Conservation (phyloP, 2,888 invertebrate genomes). For the Cordilura impudica region DNA sequence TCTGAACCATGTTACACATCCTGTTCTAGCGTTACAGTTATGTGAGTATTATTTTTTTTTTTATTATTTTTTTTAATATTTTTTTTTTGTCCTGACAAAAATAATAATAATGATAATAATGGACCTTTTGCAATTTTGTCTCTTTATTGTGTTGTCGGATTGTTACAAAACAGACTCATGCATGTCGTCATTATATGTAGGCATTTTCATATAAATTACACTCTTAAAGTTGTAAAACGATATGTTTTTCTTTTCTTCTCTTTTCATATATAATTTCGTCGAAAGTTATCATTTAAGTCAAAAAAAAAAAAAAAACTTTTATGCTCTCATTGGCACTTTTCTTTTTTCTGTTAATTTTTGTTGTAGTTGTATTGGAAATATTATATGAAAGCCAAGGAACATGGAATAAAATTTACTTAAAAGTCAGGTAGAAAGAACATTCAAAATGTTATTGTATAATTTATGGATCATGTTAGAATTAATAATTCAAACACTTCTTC, state of each 20-base stretch:
- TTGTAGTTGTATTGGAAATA: neutral
- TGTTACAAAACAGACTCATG: neutral
- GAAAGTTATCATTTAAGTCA: neutral
- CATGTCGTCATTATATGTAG: neutral
- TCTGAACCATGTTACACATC: constrained; percentile 36
- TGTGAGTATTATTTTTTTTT: constrained; percentile 6
- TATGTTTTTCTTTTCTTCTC: neutral
- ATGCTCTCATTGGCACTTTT: neutral
- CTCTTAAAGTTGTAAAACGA: neutral
- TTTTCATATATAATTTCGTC: neutral
- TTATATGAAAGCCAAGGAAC: too few relatives aligned
- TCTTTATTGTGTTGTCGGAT: neutral
- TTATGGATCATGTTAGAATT: too few relatives aligned
- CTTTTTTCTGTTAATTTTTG: neutral
- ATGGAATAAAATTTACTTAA: too few relatives aligned
- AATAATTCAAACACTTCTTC: too few relatives aligned
- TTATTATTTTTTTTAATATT: neutral
- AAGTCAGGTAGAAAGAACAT: too few relatives aligned
- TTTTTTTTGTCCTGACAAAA: neutral
- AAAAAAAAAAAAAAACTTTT: neutral
- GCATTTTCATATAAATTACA: neutral
- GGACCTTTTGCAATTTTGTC: neutral
- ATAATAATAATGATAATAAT: neutral
- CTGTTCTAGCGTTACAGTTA: neutral
- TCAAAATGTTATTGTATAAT: too few relatives aligned